Base-by-base conservation (phyloP, 2,797 vertebrate genomes). In the Manis crassicaudata region DNA sequence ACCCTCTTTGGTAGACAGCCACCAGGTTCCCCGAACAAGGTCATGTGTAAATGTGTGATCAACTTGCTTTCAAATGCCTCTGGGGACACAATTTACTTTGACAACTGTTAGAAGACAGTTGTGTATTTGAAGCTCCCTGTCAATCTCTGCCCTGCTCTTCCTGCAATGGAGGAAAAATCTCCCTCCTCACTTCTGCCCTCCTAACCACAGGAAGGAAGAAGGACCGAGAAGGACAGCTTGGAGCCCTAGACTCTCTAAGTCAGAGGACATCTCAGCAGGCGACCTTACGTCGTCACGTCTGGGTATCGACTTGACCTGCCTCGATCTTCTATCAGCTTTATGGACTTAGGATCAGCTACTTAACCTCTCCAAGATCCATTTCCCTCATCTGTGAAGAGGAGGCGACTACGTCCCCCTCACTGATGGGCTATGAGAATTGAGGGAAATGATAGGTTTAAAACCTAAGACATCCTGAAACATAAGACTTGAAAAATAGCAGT, bases 71-170 rank as follows among this genome's bases (percentile, higher is more conserved):
- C 95, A 95, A 95, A 73, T 92, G 82, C 80, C 97, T 96, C 94
- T 81, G 91, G 94, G 70, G 97, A 96, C 86, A 95, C 88, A 97
- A 87, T 97, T 96, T 97, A 97, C 90, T 91, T 96, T 96, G 95
- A 96, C 96, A 97, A 96, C 95, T 96, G 88, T 81, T 88, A 95
- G 29, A 88, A 95, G 81, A 88, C 85, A 98, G 85, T 70, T 5
- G 6, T 67, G 14, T 96, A 97, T 96, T 95, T 97, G 97, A 96
- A 97, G 92, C 43, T 90, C 67, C 65, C 72, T 17, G 77, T 63
- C 76, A 96, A 98, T 92, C 75, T 67, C 65, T 92, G 83, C 72
- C 67, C 67, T 17, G 11, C 68, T 77, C 7, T 21, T 93, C 73
- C 54, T 86, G 88, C 63, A 86, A 93, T 92, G 95, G 90, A 96